Evolutionary conservation across 2,888 invertebrate genomes (phyloP), one percentile per base, ranked within the genome.

Genomic region (Leptinotarsa rubiginosa): DNA sequence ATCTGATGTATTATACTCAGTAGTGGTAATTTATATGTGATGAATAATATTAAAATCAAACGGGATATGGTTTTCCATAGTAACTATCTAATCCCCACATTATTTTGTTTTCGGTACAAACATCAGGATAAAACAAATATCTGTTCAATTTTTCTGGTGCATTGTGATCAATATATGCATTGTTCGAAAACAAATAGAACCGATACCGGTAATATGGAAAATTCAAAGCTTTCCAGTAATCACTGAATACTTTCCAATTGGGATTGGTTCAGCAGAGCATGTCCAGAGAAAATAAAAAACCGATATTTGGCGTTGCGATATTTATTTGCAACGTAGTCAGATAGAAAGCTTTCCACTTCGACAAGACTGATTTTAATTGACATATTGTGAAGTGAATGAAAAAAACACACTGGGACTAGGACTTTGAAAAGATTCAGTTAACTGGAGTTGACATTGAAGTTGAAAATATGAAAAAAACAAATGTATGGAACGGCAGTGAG

Each of bases 141-240:
- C 18, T 56, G 52, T n/a, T n/a, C 10, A 56, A 20, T 56, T 56
- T 56, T 56, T 56, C 56, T 13, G 3, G 20, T 20, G 56, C 20
- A 56, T 56, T 2, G 18, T 20, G 3, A 56, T 56, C 56, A 56
- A 56, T 56, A 22, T 12, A 15, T 4, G 20, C 56, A 56, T 56
- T 56, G 22, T 56, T 13, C 22, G 22, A 22, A 15, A 56, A 56
- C 25, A 56, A 56, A 56, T 22, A 56, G 20, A 22, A 56, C 16
- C 15, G 13, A 25, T 13, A 3, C 20, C 20, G 25, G 56, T 56
- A 22, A 56, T 56, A 56, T 22, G 12, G 20, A 22, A 56, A 56
- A 56, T 56, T 13, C 56, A 56, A 50, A 56, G 56, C 56, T 22
- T 56, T 22, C 20, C 56, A 56, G 22, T 56, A 56, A 56, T 15